Evolutionary conservation across 2,113 vertebrate species (phyloP), one percentile per base, ranked within the genome.

Genomic region (Capra hircus): DNA sequence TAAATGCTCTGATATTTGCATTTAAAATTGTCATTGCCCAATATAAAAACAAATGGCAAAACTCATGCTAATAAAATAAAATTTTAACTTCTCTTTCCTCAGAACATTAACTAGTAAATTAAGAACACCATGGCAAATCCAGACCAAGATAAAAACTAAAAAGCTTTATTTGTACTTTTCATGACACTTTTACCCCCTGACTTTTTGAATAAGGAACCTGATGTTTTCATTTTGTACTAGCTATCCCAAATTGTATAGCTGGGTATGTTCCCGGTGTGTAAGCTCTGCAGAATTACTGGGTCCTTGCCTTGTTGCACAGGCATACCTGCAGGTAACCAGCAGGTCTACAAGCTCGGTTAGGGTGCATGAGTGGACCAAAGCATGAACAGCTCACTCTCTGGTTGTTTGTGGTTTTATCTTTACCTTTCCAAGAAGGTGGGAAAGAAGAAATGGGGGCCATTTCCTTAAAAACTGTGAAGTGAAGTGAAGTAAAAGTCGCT

Each of bases 61-160:
- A 90, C 60, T 94, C n/a, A 85, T 55, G 71, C 28, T 50, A 57
- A 85, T 50, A 59, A 53, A 17, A 96, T 50, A 82, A 89, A 85
- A 92, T 55, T 94, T 94, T 43, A 55, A 67, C 40, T 86, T 91
- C 77, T 88, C 16, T 86, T 94, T 64, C 48, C 53, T 94, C 40
- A 90, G 64, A 96, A 93, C 14, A 50, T 52, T 90, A 90, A 86
- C 50, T 33, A 64, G 88, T 27, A 80, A 96, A 94, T 84, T 67
- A 71, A 84, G 85, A 93, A 59, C 9, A 85, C n/a, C 43, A 52
- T 9, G 25, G 33, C 12, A 80, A 88, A 14, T 77, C 13, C 33
- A 93, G 81, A 78, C 10, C 67, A 45, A 95, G 71, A 53, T 6
- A 23, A 16, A 59, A 43, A 90, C 28, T 17, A 28, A 62, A 71